Base-by-base conservation (phyloP, 2,888 invertebrate genomes). In the Tetragnatha montana region DNA sequence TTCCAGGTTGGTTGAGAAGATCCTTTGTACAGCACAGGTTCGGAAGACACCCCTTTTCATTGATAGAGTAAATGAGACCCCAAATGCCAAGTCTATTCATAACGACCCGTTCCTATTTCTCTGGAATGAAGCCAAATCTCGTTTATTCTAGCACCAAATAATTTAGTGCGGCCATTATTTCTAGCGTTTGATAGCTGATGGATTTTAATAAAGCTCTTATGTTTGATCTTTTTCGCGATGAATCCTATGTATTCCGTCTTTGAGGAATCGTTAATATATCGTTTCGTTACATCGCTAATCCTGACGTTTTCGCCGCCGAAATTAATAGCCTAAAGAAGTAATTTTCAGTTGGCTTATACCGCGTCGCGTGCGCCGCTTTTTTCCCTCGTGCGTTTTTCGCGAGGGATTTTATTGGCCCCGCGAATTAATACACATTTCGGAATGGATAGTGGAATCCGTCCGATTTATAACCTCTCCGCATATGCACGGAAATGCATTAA, bases 131-230 rank as follows among this genome's bases (percentile, higher is more conserved):
- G 85, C 85, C 89, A 89, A 89, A 78, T 81, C 84, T 78, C 89
- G 81, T 89, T 89, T 84, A 89, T 83, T 89, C 81, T 80, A 47
- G 85, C 81, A 81, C 85, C 85, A 89, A 89, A 89, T 89, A 85
- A 85, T 85, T 85, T 80, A 85, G 89, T 76, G 76, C 81, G 14
- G 51, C 85, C 81, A 89, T 89, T 89, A 86, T 86, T 81, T 85
- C 76, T 75, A 75, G 81, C 76, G 81, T 69, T 87, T 87, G 87
- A 87, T 87, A 87, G 87, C 75, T 87, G 87, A 82, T 75, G 89
- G 89, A 86, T 85, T 89, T 89, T 89, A 89, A 89, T 89, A 89
- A 89, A 89, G 81, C 89, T 89, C 89, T 89, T 89, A 85, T 71
- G 89, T 85, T 89, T 86, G 85, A 89, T 89, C 81, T 81, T 81